Evolutionary conservation across 2,797 vertebrate species (phyloP).

Genomic region (Ctenosaura bakeri): DNA sequence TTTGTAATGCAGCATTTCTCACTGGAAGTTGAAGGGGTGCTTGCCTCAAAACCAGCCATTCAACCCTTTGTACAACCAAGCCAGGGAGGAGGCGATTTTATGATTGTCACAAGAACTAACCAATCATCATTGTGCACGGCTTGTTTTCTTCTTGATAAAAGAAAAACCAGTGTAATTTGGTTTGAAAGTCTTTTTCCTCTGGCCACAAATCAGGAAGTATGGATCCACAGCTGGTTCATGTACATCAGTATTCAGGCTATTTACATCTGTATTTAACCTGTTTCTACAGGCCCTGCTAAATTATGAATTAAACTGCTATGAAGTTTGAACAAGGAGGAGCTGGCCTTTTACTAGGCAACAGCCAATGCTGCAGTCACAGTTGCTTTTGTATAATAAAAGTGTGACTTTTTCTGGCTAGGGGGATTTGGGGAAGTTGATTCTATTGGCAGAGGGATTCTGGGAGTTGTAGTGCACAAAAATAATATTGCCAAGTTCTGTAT

Average conservation of each 20-base stretch:
- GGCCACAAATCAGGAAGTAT: neutral
- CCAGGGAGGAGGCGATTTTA: too few relatives aligned
- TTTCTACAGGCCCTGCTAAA: neutral
- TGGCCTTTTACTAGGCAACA: neutral
- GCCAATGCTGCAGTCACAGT: neutral
- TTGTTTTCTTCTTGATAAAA: neutral
- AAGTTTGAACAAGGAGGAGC: neutral
- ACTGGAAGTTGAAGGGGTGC: neutral
- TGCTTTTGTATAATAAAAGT: constrained; percentile 5
- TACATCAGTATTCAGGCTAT: neutral
- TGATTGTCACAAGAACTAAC: neutral
- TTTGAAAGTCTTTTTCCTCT: neutral
- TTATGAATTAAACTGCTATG: neutral
- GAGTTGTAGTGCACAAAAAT: too few relatives aligned
- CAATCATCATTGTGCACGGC: neutral
- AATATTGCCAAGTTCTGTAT: too few relatives aligned
- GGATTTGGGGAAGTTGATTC: too few relatives aligned
- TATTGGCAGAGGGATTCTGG: too few relatives aligned
- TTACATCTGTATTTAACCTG: neutral
- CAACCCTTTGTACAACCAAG: neutral
- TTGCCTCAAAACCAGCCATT: neutral
- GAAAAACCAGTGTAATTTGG: neutral
- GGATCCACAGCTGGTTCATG: neutral
- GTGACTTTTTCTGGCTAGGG: neutral
- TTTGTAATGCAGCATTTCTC: neutral